These are phyloP conservation scores for Danio rerio DNA, from an alignment of 2,113 vertebrate species.

Conservation along the genomic window GRCz12tu NC_133185.1:15914001-15914500, in stretches of 20 bases:
- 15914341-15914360: constrained; percentile 7
- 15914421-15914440: background rate
- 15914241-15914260: constrained; percentile 1
- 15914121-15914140: background rate
- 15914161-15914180: too few species aligned
- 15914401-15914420: background rate
- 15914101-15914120: background rate
- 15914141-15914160: background rate
- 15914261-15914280: constrained; percentile 20
- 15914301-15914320: constrained; percentile 25
- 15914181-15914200: background rate
- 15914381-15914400: background rate
- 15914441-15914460: background rate
- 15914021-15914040: background rate
- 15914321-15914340: constrained; percentile 29
- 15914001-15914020: background rate
- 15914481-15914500: background rate
- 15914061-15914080: background rate
- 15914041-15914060: background rate
- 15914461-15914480: background rate
- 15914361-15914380: background rate
- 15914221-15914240: background rate
- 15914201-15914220: constrained; percentile 7
- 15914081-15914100: background rate
- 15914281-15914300: background rate